These are phyloP conservation scores for Leptogaster cylindrica DNA, from an alignment of 2,888 invertebrate genomes.

Conservation along the genomic window DNA sequence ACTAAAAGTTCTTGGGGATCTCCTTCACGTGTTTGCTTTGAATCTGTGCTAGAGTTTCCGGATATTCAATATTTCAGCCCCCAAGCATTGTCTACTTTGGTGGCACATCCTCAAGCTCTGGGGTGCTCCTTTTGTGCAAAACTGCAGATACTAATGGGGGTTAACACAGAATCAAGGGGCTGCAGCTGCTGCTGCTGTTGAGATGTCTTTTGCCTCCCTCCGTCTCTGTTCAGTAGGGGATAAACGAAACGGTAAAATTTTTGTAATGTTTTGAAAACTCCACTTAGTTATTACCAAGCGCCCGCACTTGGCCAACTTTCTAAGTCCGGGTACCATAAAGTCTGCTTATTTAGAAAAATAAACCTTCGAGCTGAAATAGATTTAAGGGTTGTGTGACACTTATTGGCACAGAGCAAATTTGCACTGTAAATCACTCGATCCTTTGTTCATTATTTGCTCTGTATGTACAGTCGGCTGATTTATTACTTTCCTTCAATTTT, in stretches of 20 bases:
- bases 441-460: no score
- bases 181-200: conserved; percentile 11
- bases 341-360: background rate
- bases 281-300: conserved; percentile 11
- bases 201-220: background rate
- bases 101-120: background rate
- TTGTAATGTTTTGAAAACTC: conserved; percentile 22
- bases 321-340: background rate
- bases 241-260: conserved; percentile 22
- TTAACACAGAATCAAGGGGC: conserved; percentile 6
- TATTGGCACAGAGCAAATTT: background rate
- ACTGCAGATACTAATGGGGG: conserved; percentile 4
- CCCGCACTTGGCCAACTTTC: conserved; percentile 6
- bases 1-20: conserved; percentile 7
- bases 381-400: background rate
- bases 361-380: background rate
- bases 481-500: no score
- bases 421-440: background rate
- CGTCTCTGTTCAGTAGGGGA: background rate
- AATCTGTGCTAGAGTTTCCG: conserved; percentile 27
- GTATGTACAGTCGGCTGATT: no score
- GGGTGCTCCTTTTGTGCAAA: conserved; percentile 6
- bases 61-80: conserved; percentile 28
- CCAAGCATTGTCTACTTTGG: conserved; percentile 10
- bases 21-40: conserved; percentile 36